A percentile compares a stretch with the other conserved stretches of the same genome.
These are phyloP conservation scores for Onychostruthus taczanowskii DNA, from an alignment of 2,113 vertebrate genomes.

Conservation along the genomic window DNA sequence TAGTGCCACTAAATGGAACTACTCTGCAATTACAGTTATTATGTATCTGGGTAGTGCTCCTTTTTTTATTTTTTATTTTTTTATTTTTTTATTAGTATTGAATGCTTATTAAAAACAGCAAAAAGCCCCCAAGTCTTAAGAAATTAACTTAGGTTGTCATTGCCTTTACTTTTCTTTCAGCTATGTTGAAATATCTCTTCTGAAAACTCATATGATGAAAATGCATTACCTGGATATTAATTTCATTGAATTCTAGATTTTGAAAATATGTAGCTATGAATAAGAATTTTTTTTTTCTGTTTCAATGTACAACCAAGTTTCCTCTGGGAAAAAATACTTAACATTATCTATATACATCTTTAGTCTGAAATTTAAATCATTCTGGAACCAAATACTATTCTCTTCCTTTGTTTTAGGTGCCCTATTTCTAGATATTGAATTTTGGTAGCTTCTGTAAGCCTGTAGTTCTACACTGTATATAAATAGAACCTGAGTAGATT, in stretches of 20 bases:
- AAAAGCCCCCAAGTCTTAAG: background rate
- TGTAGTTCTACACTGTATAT: background rate
- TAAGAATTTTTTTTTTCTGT: accelerated
- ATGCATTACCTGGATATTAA: background rate
- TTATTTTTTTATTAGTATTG: background rate
- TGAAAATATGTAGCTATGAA: background rate
- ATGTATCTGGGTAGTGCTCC: background rate
- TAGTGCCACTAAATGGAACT: background rate
- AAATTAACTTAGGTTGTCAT: background rate
- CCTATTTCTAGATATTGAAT: background rate
- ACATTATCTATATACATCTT: background rate
- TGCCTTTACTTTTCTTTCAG: background rate
- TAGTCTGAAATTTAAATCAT: background rate
- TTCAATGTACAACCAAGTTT: background rate
- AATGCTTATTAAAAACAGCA: background rate
- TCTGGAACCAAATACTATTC: background rate
- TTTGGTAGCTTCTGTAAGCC: background rate
- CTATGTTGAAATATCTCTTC: background rate
- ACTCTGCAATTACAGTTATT: background rate
- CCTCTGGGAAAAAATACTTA: background rate
- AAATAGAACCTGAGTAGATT: background rate
- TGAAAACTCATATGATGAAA: background rate
- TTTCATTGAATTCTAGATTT: background rate
- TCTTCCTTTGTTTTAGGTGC: background rate
- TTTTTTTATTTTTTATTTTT: background rate